Percentiles rank a stretch among this genome's conserved stretches.
Conservation (phyloP, 2,888 invertebrate species). For the Himalopsyche japonica region DNA sequence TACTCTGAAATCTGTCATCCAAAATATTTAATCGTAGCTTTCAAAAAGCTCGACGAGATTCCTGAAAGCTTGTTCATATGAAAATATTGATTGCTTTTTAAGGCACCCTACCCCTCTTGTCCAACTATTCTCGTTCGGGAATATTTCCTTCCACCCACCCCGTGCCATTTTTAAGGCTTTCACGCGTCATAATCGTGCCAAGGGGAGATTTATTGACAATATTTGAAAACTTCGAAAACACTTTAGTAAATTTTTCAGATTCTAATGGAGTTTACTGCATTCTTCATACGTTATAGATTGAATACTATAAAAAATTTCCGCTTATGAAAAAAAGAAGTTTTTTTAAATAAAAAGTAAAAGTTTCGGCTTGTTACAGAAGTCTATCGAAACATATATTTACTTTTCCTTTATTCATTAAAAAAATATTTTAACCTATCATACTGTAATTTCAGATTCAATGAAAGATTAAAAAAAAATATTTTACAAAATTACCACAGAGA, state of each 20-base stretch:
- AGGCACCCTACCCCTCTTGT: background rate
- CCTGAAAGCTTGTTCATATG: background rate
- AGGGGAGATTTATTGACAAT: conserved; percentile 15
- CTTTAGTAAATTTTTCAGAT: background rate
- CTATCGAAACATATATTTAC: no score
- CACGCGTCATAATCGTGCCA: background rate
- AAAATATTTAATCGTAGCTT: background rate
- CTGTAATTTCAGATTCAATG: no score
- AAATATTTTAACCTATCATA: no score
- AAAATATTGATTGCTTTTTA: background rate
- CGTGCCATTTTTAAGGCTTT: background rate
- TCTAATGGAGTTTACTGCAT: background rate
- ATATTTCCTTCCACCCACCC: background rate
- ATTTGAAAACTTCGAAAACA: conserved; percentile 11
- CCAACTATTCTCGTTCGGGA: background rate
- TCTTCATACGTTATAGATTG: background rate
- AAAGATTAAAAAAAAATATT: no score
- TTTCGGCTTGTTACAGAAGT: no score
- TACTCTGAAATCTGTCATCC: background rate
- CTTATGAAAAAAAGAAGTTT: background rate
- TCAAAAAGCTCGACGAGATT: background rate
- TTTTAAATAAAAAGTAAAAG: no score
- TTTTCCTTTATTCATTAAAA: no score
- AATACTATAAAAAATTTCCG: background rate
- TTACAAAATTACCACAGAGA: no score